These are phyloP conservation scores for Poecilia latipinna DNA, from an alignment of 2,113 vertebrate genomes.

Conservation along the genomic window DNA sequence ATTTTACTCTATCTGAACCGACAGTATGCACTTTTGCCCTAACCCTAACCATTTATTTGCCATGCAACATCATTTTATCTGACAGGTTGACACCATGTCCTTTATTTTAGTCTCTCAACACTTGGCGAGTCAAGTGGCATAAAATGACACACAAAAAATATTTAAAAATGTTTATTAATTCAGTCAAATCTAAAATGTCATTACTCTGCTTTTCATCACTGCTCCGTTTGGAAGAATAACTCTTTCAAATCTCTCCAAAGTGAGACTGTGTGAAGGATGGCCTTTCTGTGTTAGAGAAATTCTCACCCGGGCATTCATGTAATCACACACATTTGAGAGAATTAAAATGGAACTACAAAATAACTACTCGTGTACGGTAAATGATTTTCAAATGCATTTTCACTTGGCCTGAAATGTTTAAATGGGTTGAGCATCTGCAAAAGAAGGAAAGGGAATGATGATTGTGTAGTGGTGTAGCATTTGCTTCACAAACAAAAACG, in stretches of 20 bases:
- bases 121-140: neutral
- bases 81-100: neutral
- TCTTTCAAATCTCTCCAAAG: too few species aligned
- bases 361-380: constrained; percentile 29
- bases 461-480: constrained; percentile 6
- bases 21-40: neutral
- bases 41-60: neutral
- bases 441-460: neutral
- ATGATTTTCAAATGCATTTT: constrained; percentile 40
- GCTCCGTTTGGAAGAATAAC: constrained; percentile 10
- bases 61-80: neutral
- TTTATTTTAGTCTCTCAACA: neutral
- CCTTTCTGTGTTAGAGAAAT: constrained; percentile 46
- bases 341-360: constrained; percentile 22
- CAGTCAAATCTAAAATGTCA: neutral
- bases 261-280: too few species aligned
- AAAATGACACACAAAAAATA: neutral
- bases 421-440: neutral
- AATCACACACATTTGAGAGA: constrained; percentile 54
- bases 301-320: constrained; percentile 67
- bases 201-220: constrained; percentile 5
- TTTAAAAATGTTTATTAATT: neutral
- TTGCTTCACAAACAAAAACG: constrained; percentile 22
- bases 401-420: neutral
- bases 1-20: neutral